These are phyloP conservation scores for Ophion slaviceki DNA, from an alignment of 2,888 invertebrate species.

Conservation along the genomic window DNA sequence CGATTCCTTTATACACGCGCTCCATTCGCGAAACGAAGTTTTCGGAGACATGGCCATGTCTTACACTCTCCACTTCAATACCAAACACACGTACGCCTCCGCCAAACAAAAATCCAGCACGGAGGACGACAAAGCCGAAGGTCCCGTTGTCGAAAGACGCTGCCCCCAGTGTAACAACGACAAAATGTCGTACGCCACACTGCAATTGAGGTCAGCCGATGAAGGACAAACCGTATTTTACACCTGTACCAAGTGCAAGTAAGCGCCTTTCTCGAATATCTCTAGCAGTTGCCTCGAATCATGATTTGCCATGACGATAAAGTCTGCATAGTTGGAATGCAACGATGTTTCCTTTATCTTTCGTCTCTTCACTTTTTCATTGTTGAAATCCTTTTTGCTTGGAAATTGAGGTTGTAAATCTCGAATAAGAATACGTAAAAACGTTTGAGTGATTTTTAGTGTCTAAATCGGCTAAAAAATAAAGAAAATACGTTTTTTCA, in stretches of 20 bases:
- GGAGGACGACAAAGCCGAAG: conserved; percentile 85
- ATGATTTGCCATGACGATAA: background rate
- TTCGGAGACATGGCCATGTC: conserved; percentile 88
- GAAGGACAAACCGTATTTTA: conserved; percentile 99
- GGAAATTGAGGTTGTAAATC: too few relatives aligned
- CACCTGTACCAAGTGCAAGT: conserved; percentile 97
- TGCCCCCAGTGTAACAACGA: conserved; percentile 95
- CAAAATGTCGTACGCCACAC: conserved; percentile 97
- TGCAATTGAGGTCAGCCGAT: conserved; percentile 98
- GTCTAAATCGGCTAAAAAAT: too few relatives aligned
- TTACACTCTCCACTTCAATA: conserved; percentile 90
- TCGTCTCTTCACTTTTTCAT: too few relatives aligned
- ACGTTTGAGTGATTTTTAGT: too few relatives aligned
- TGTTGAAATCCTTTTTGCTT: too few relatives aligned
- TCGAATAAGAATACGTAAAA: too few relatives aligned
- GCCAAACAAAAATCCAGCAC: conserved; percentile 76
- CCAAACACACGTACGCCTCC: conserved; percentile 83
- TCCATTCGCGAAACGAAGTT: conserved; percentile 82
- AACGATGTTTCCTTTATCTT: too few relatives aligned
- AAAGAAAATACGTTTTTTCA: too few relatives aligned
- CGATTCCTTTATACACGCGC: background rate
- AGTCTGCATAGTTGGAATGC: too few relatives aligned
- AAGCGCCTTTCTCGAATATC: conserved; percentile 79
- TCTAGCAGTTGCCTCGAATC: too few relatives aligned
- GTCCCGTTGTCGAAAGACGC: conserved; percentile 91